Evolutionary conservation across 2,888 invertebrate species (phyloP), one percentile per base, ranked within the genome.

Genomic region (Drosophila melanocephala): DNA sequence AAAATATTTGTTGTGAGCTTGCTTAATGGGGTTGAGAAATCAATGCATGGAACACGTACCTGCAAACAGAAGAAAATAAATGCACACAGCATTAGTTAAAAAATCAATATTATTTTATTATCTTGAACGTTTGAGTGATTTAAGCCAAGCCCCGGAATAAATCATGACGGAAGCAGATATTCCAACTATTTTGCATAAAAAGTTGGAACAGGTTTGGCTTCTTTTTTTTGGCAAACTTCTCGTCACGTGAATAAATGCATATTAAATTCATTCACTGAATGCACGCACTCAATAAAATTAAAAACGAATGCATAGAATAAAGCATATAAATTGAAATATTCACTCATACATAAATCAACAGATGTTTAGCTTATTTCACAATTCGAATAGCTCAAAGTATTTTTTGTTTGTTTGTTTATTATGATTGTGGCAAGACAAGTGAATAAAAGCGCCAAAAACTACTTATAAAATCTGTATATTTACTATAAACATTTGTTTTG

Each of bases 21-120:
- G 60, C 62, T 64, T 55, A 53, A 52, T 74, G 39, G 58, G 37
- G 33, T 57, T 50, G 52, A 61, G 67, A 56, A 75, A 72, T 72
- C 59, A 77, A 79, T 67, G 70, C 68, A 77, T 70, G 67, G 66
- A 81, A 79, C 75, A 89, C 85, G 84, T 89, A 89, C 89, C 87
- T 85, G 89, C 5, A 33, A 53, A 61, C 74, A 55, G 52, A 79
- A 44, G 58, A 42, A 64, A 56, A 47, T n/a, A 57, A 58, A 53
- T 47, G n/a, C 37, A 57, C n/a, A 42, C 42, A 7, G 14, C 56
- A 56, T 42, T 71, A 37, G 19, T 59, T 16, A 9, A 50, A 53
- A 71, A 53, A n/a, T 39, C 42, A 26, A 26, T 30, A 32, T 50
- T 69, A 3, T 26, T 52, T 16, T 12, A n/a, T 32, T 53, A 16